Base-by-base conservation (phyloP, 1,140 invertebrate genomes). In the Sycophaga agraensis region DNA sequence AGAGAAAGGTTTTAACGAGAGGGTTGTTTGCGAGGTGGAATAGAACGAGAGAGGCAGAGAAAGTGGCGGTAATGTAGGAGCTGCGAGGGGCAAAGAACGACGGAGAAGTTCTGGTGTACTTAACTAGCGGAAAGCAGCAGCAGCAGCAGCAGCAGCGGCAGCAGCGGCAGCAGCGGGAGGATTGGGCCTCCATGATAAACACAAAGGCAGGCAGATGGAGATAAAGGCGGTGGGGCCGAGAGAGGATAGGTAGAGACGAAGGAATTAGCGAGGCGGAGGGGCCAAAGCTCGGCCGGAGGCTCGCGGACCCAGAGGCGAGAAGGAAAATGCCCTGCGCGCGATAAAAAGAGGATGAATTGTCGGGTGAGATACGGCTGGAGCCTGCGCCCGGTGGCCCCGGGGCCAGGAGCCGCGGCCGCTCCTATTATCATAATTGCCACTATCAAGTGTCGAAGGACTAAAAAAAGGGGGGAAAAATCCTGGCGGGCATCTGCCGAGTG, bases 1-100 rank as follows among this genome's bases (percentile, higher is more conserved):
- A 48, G 64, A 53, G 48, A 61, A 45, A 51, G 53, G 48, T 51
- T 59, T 59, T 51, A 51, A 53, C 39, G 28, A 60, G 49, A 45
- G 21, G 31, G 37, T 45, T 42, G 22, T 35, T 28, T 19, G 42
- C 34, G 4, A 21, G 31, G n/a, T 31, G 28, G 5, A 31, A 31
- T 4, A 31, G 11, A 31, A 31, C 4, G 28, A 31, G 24, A 37
- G 40, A 39, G 19, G 26, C 21, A 19, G 35, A 56, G 37, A 14
- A 16, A 7, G 37, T 7, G 4, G 21, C 19, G n/a, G n/a, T 19
- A 31, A 11, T 31, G 28, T 31, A 11, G 28, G 28, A 31, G 28
- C 28, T 31, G 28, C 5, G 50, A 40, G 22, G 12, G 21, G 31
- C 4, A 54, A 31, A n/a, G 16, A 40, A 28, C 34, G 17, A 53